Base-by-base conservation (phyloP, 2,113 vertebrate genomes). In the Onychostoma macrolepis region DNA sequence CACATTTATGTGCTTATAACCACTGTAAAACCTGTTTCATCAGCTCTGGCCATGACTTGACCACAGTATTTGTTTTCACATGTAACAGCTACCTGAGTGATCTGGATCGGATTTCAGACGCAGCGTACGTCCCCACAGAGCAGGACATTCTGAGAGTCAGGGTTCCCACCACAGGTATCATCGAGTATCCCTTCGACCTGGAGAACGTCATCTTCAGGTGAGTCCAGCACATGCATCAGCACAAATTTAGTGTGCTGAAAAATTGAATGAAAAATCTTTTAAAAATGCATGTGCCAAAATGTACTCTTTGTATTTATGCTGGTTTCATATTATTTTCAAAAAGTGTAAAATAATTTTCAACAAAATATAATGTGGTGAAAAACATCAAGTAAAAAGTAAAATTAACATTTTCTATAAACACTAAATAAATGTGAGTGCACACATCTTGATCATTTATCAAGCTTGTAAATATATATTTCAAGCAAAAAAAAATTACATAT, bases 131-230 rank as follows among this genome's bases (percentile, higher is more conserved):
- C 9, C 94, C 94, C 0, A 90, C 90, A 1, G 84, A 80, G 72
- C 28, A 94, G 7, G 91, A 91, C 87, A 92, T 95, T 77, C 94
- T 96, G 86, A 87, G 90, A 50, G 92, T 95, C 84, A 90, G 95
- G 83, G 94, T 96, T 56, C 94, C 95, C 4, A 96, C 95, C 89
- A 96, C 94, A 0, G 96, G 95, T 2, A 96, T 95, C 90, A 96
- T 95, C 19, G 95, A 96, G 90, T 99, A 99, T 90, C 98, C 98
- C 3, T 99, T 99, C 1, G 98, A 99, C 93, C 96, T 99, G 95
- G 97, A 99, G 92, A 99, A 97, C 0, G 97, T 99, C 93, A 99
- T 99, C 94, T 99, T 99, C 96, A 99, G 97, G 98, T 99, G 80
- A 87, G 1, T 28, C 41, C 75, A 77, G 7, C 6, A n/a, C 65